A percentile compares a stretch with the other conserved stretches of the same genome.
Evolutionary conservation across 2,888 invertebrate species (phyloP).

Genomic region (Apodemia zela): DNA sequence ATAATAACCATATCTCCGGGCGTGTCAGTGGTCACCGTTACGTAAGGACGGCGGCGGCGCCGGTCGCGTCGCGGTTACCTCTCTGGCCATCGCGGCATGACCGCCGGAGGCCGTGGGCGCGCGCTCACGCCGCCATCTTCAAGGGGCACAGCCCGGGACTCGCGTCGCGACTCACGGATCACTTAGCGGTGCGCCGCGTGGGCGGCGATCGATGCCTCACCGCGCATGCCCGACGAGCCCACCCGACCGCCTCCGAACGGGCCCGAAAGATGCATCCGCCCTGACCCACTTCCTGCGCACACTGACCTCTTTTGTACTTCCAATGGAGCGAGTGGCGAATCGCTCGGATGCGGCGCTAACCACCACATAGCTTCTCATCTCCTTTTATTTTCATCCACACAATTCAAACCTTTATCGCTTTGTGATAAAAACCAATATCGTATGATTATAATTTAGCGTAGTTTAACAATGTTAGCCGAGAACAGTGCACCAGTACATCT

Average conservation of each 20-base stretch:
- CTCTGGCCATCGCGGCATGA: slow-evolving; percentile 88
- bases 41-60: slow-evolving; percentile 56
- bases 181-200: slow-evolving; percentile 58
- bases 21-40: slow-evolving; percentile 54
- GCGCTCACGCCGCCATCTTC: slow-evolving; percentile 74
- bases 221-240: slow-evolving; percentile 63
- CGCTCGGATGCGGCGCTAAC: slow-evolving; percentile 36
- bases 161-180: slow-evolving; percentile 69
- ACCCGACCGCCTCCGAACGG: slow-evolving; percentile 52
- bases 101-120: slow-evolving; percentile 81
- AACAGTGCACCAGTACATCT: slow-evolving; percentile 32
- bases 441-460: neutral
- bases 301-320: slow-evolving; percentile 44
- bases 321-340: slow-evolving; percentile 39
- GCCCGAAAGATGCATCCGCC: slow-evolving; percentile 53
- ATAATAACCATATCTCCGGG: slow-evolving; percentile 49
- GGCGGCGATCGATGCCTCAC: slow-evolving; percentile 53
- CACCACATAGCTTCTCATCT: slow-evolving; percentile 25
- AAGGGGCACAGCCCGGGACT: slow-evolving; percentile 68
- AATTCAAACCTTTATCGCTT: slow-evolving; percentile 20
- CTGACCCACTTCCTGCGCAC: slow-evolving; percentile 73
- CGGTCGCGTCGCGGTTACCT: slow-evolving; percentile 75
- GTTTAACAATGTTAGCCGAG: neutral
- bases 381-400: slow-evolving; percentile 29
- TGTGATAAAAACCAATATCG: neutral